Evolutionary conservation across 2,113 vertebrate genomes (phyloP).

Genomic region (Oxyura jamaicensis): DNA sequence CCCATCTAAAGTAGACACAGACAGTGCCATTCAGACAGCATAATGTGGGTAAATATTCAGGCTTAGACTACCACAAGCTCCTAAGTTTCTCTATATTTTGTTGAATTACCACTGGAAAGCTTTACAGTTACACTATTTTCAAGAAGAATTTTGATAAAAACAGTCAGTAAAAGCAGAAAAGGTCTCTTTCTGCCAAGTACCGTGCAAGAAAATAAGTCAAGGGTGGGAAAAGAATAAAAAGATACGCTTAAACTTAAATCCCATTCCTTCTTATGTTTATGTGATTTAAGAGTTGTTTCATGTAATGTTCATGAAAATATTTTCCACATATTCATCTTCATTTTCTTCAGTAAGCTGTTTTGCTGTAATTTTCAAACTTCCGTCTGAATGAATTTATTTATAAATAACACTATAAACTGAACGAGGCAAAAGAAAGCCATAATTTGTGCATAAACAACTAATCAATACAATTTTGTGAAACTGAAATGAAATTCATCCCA

Average conservation of each 20-base stretch:
- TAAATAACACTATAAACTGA: background rate
- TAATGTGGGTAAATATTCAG: background rate
- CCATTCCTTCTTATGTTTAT: background rate
- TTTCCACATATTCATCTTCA: background rate
- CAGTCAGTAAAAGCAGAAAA: background rate
- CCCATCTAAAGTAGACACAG: background rate
- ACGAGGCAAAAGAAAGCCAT: background rate
- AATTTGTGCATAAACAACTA: background rate
- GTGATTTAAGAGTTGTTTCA: background rate
- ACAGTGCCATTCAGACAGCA: background rate
- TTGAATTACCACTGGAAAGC: background rate
- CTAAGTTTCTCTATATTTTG: background rate
- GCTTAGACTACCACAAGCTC: background rate
- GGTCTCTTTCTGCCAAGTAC: background rate
- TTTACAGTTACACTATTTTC: background rate
- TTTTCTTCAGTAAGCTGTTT: background rate
- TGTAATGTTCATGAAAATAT: background rate
- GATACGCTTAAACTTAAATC: background rate
- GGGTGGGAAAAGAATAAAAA: background rate
- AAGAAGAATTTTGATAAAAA: background rate
- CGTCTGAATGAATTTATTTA: background rate
- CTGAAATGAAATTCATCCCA: background rate
- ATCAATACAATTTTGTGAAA: background rate
- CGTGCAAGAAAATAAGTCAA: background rate
- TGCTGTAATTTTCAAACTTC: background rate